Base-by-base conservation (phyloP, 1,140 invertebrate genomes). In the Anagrus nilaparvatae region DNA sequence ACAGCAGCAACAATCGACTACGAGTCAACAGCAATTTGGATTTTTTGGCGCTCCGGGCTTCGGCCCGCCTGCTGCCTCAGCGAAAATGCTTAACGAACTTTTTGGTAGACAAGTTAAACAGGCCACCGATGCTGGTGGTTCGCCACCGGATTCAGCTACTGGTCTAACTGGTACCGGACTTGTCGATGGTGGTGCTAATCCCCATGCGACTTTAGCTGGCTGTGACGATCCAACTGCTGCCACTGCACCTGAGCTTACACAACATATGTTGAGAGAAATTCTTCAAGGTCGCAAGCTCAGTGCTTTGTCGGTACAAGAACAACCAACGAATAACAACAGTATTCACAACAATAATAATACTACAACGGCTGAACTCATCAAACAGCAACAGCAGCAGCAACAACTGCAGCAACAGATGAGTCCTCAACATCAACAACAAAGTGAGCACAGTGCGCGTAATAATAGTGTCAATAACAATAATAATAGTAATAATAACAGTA, bases 11-110 rank as follows among this genome's bases (percentile, higher is more conserved):
- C 49, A 50, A n/a, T 38, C 24, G 16, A 16, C 37, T 12, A 23
- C 4, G 6, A 16, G 19, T n/a, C 36, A 38, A 25, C 25, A 14
- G 23, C 21, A 10, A 17, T 82, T 84, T 72, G 81, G 81, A 62
- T 76, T 84, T 46, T 82, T 84, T 61, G 80, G 78, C 57, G 55
- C 59, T 32, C 53, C 56, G 63, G 77, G 78, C 63, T 84, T 83
- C 75, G 79, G 78, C 60, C 82, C 82, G 64, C 30, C 45, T 35
- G n/a, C n/a, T n/a, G 43, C 35, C 45, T n/a, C n/a, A n/a, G 78
- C 82, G 53, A 84, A 85, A 61, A 86, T 85, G 83, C 74, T 87
- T 49, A 85, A 85, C 77, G 82, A 85, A 68, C 72, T 85, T 48
- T 73, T 84, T 48, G 82, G 82, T 45, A 74, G 84, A 50, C 78